phyloP scores from a whole-genome alignment of 2,113 vertebrate species.

The Cyprinodon variegatus region DNA sequence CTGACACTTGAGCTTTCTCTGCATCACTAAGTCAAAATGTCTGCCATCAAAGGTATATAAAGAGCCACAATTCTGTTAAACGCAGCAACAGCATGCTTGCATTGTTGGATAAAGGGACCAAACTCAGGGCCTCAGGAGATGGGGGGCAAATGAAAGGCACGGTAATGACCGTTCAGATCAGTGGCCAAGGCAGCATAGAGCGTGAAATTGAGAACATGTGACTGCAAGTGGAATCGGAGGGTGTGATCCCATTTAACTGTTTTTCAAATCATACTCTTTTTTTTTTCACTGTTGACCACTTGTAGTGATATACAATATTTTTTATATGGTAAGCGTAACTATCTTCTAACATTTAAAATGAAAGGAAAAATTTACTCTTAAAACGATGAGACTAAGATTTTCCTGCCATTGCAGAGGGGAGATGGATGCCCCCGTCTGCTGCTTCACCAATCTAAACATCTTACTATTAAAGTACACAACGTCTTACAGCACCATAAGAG shows the following conservation, averaged over 20 bases:
- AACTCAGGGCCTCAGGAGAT: constrained; percentile 24
- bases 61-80: neutral
- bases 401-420: neutral
- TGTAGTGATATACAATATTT: neutral
- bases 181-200: constrained; percentile 1
- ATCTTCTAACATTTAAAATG: neutral
- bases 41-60: neutral
- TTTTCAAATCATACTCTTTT: neutral
- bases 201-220: constrained; percentile 8
- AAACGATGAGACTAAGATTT: neutral
- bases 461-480: neutral
- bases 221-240: neutral
- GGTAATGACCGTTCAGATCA: constrained; percentile 23
- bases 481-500: neutral
- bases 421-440: neutral
- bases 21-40: constrained; percentile 22
- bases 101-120: constrained; percentile 14
- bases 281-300: neutral
- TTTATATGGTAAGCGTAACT: neutral
- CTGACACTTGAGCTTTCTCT: constrained; percentile 2
- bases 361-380: neutral
- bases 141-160: constrained; percentile 15
- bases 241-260: neutral
- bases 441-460: neutral
- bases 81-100: neutral